A percentile compares a stretch with the other conserved stretches of the same genome.
phyloP scores from a whole-genome alignment of 2,888 invertebrate genomes.

The Hipparchia semele region DNA sequence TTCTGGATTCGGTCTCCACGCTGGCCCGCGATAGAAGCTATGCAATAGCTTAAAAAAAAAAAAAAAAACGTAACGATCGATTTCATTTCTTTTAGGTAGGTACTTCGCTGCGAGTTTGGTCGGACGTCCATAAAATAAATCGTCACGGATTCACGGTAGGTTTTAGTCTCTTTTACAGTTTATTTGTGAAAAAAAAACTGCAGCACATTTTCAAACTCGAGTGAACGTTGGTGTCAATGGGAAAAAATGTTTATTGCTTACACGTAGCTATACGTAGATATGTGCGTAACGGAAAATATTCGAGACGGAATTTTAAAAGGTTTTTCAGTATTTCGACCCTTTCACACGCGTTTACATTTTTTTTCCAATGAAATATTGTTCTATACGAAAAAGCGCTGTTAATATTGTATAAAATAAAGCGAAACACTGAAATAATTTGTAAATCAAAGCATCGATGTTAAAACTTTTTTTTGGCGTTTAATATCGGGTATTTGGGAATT shows the following conservation, averaged over 20 bases:
- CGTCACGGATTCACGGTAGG: constrained; percentile 1
- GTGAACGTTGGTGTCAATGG: neutral
- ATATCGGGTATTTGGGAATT: too few species aligned
- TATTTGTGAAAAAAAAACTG: constrained; percentile 2
- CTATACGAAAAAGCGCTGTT: neutral
- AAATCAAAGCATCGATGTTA: too few species aligned
- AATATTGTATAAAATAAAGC: neutral
- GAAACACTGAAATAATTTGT: too few species aligned
- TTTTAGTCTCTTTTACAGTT: neutral
- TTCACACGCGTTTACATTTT: neutral
- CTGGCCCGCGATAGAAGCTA: too few species aligned
- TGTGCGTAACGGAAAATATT: neutral
- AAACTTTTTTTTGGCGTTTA: too few species aligned
- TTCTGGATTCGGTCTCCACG: too few species aligned
- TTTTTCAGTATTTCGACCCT: neutral
- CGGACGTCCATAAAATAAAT: neutral
- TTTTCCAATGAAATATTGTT: neutral
- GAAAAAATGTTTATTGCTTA: neutral
- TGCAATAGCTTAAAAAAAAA: too few species aligned
- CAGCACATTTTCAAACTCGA: constrained; percentile 7
- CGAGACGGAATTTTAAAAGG: neutral
- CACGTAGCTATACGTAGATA: neutral
- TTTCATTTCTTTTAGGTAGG: neutral
- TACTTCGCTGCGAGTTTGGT: neutral
- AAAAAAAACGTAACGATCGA: neutral